Evolutionary conservation across 2,113 vertebrate species (phyloP).

Genomic region (Cottus gobio): DNA sequence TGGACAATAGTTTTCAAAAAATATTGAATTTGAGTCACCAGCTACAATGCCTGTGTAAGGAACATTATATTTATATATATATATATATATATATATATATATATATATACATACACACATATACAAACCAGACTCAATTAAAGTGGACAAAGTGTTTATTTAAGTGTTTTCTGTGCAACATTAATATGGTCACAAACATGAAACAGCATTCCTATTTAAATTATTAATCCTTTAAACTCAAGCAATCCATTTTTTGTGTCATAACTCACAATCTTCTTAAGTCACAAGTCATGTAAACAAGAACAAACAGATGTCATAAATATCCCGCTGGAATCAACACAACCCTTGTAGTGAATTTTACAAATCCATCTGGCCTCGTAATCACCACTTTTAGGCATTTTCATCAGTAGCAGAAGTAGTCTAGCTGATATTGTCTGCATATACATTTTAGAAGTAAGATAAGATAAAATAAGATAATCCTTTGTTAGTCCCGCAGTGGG

Average conservation of each 20-base stretch:
- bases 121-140: background rate
- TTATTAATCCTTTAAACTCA: background rate
- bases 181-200: background rate
- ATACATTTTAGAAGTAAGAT: background rate
- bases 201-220: background rate
- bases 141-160: background rate
- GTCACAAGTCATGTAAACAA: background rate
- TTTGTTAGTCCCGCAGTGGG: too few relatives aligned
- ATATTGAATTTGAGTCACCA: conserved; percentile 1
- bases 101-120: too few relatives aligned
- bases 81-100: too few relatives aligned
- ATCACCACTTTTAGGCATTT: background rate
- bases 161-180: background rate
- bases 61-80: conserved; percentile 3
- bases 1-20: background rate
- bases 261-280: background rate
- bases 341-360: background rate
- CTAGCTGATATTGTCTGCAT: background rate
- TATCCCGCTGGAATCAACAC: background rate
- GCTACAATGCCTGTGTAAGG: background rate
- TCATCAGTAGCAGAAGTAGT: background rate
- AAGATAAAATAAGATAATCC: too few relatives aligned
- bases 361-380: background rate
- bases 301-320: background rate
- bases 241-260: background rate